Evolutionary conservation across 2,888 invertebrate genomes (phyloP), one percentile per base, ranked within the genome.

Genomic region (Drosophila basisetae): DNA sequence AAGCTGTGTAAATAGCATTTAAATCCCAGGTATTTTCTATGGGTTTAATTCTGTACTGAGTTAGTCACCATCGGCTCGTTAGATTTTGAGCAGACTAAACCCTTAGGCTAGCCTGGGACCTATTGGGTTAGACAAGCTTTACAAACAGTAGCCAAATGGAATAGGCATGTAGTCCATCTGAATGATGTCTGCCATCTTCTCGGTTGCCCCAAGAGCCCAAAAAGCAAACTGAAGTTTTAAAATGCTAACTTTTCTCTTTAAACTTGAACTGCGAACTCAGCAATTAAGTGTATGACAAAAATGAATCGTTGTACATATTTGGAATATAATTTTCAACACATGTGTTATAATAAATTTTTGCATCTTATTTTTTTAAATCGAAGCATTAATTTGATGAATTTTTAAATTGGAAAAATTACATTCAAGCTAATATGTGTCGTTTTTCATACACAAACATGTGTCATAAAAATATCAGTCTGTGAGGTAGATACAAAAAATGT

Each of bases 1-100:
- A 83, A 83, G 80, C 89, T 88, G 89, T 89, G 85, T 84, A 85
- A 89, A 84, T 85, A 89, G 87, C 87, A 89, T 82, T 84, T 78
- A 78, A 85, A 74, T 84, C 87, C 89, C 80, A 80, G 83, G 63
- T 80, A 79, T 80, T 73, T 80, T 73, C 53, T 53, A 73, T 66
- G 76, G 68, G 56, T 47, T 64, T 47, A 64, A 54, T 41, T 54
- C 37, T 41, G 66, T 39, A 33, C 65, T 68, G 52, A 64, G 74
- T 58, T 73, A 63, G 71, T 68, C 76, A 68, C 53, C 72, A 72
- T 76, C 65, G 59, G 60, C 69, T 74, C 53, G 78, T 73, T 65
- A 69, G 73, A 68, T 68, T 60, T 47, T 49, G 43, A 68, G 77
- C 53, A 47, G 67, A 33, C 61, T 55, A 59, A 72, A 63, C 35